Percentiles rank a stretch among this genome's conserved stretches.
Conservation (phyloP, 2,113 vertebrate species). For the Hassar affinis region DNA sequence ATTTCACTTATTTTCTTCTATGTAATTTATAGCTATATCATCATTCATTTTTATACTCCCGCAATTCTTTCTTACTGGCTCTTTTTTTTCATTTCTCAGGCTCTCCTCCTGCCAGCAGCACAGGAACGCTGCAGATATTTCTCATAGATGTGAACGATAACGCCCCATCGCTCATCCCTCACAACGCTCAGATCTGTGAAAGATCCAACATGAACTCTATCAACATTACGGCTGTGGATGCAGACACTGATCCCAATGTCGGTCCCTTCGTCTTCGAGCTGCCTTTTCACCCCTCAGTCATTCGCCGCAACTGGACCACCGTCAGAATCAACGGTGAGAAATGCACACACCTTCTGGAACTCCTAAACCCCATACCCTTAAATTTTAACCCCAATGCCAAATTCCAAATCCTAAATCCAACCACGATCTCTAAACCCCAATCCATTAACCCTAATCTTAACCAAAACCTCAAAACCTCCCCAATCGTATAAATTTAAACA, state of each 20-base stretch:
- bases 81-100: conserved; percentile 66
- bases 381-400: neutral
- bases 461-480: neutral
- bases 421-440: neutral
- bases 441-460: neutral
- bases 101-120: conserved; percentile 86
- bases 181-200: conserved; percentile 93
- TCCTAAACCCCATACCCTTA: neutral
- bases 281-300: conserved; percentile 77
- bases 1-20: neutral
- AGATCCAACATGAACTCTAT: conserved; percentile 80
- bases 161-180: conserved; percentile 85
- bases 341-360: neutral
- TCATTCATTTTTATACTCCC: neutral
- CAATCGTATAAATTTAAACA: neutral
- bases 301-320: conserved; percentile 95
- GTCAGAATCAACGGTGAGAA: conserved; percentile 86
- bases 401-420: neutral
- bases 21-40: neutral
- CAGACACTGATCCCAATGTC: conserved; percentile 87
- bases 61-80: neutral
- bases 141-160: conserved; percentile 98
- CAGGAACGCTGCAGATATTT: conserved; percentile 90
- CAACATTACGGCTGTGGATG: conserved; percentile 92
- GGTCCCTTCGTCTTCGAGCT: conserved; percentile 96